These are phyloP conservation scores for Poliocrania exsul DNA, from an alignment of 2,797 vertebrate genomes.

Conservation along the genomic window DNA sequence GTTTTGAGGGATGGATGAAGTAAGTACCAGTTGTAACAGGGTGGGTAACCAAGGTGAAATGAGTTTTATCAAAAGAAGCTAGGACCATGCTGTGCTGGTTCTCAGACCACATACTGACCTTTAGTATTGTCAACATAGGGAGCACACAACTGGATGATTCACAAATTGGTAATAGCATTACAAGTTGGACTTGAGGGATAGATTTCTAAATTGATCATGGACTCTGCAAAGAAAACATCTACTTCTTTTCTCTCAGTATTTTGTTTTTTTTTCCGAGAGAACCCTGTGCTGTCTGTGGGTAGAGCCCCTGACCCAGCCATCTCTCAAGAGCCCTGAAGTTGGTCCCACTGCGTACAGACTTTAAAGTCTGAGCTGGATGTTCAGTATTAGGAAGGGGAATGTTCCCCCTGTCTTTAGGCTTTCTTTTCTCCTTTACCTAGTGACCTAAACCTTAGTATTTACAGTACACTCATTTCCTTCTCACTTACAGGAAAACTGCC, in stretches of 20 bases:
- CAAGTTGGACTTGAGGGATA: neutral
- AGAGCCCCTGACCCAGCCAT: neutral
- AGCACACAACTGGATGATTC: neutral
- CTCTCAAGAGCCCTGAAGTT: rapidly evolving
- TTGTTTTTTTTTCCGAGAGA: neutral
- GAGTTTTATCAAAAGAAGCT: neutral
- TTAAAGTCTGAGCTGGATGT: neutral
- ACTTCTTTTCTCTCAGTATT: neutral
- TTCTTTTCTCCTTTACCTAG: neutral
- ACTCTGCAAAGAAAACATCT: neutral
- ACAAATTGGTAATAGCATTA: neutral
- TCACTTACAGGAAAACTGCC: neutral
- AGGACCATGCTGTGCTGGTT: neutral
- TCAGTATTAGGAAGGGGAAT: neutral
- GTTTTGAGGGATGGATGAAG: neutral
- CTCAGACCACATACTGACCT: neutral
- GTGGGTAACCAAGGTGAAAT: neutral
- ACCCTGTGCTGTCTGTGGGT: neutral
- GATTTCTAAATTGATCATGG: neutral
- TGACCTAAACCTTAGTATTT: neutral
- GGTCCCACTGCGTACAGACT: neutral
- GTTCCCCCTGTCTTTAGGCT: neutral
- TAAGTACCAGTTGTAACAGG: neutral
- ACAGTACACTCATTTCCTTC: neutral
- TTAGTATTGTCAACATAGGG: neutral